Conservation (phyloP, 2,888 invertebrate genomes). For the Caenorhabditis sulstoni region DNA sequence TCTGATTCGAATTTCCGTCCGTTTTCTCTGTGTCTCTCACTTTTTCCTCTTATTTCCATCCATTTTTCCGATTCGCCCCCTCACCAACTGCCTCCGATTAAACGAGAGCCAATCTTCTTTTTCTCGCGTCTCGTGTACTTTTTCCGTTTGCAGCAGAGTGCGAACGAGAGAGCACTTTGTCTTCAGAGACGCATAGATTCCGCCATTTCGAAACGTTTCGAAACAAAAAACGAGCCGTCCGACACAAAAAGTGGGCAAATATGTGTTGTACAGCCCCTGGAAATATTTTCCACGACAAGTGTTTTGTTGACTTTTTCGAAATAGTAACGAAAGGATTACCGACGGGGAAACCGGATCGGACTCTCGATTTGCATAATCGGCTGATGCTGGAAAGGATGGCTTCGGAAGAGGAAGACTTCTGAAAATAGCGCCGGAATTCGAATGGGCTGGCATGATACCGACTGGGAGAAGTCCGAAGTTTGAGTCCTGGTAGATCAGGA, state of each 20-base stretch:
- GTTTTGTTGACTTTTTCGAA: conserved; percentile 21
- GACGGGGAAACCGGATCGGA: conserved; percentile 12
- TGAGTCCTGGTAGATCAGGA: conserved; percentile 48
- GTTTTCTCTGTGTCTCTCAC: neutral
- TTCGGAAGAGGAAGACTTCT: conserved; percentile 5
- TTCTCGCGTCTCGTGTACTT: conserved; percentile 9
- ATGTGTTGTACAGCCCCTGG: neutral
- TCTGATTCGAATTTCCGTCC: conserved; percentile 10
- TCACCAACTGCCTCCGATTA: conserved; percentile 20
- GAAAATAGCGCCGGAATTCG: neutral
- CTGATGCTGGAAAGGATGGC: conserved; percentile 16
- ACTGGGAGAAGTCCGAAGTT: conserved; percentile 43
- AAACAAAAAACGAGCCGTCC: conserved; percentile 35
- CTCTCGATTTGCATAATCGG: conserved; percentile 45
- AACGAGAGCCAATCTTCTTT: neutral
- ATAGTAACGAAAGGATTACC: conserved; percentile 36
- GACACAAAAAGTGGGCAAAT: conserved; percentile 28
- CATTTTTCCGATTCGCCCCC: conserved; percentile 17
- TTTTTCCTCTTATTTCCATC: neutral
- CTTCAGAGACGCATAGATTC: conserved; percentile 24
- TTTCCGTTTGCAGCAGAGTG: conserved; percentile 39
- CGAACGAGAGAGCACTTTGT: neutral
- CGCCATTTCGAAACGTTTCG: conserved; percentile 46
- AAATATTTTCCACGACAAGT: conserved; percentile 13
- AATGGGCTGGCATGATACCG: too few species aligned